phyloP scores from a whole-genome alignment of 2,888 invertebrate genomes.

The Willowsia nigromaculata region DNA sequence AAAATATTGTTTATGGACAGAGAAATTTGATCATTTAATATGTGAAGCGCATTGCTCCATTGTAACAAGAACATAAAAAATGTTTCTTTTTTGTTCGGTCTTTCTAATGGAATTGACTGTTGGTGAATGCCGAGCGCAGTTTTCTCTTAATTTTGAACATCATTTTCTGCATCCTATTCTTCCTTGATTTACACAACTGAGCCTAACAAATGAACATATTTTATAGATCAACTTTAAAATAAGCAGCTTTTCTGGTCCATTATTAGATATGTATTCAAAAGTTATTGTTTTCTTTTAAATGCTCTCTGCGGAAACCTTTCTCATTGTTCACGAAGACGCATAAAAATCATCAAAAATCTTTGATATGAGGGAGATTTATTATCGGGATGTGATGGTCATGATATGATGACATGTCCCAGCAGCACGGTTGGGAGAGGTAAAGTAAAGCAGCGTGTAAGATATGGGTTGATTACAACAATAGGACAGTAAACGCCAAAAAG shows the following conservation, averaged over 20 bases:
- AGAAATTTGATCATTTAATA: background rate
- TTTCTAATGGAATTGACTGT: too few relatives aligned
- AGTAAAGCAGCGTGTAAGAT: background rate
- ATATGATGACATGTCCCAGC: background rate
- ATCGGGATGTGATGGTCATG: constrained; percentile 5
- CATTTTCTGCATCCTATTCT: background rate
- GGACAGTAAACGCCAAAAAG: background rate
- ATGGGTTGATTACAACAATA: constrained; percentile 23
- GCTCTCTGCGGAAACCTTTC: background rate
- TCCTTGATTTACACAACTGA: background rate
- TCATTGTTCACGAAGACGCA: background rate
- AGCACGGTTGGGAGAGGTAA: background rate
- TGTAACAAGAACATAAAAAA: background rate
- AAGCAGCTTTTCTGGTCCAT: background rate
- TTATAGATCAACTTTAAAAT: background rate
- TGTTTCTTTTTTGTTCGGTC: background rate
- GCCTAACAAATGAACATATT: background rate
- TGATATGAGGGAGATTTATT: background rate
- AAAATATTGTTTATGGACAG: background rate
- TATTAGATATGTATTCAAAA: background rate
- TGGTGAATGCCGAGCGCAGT: background rate
- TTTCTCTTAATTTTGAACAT: background rate
- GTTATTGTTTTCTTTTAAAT: background rate
- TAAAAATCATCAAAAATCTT: background rate
- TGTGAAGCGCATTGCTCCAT: background rate